These are phyloP conservation scores for Pelvicachromis taeniatus DNA, from an alignment of 2,113 vertebrate genomes.

Conservation along the genomic window DNA sequence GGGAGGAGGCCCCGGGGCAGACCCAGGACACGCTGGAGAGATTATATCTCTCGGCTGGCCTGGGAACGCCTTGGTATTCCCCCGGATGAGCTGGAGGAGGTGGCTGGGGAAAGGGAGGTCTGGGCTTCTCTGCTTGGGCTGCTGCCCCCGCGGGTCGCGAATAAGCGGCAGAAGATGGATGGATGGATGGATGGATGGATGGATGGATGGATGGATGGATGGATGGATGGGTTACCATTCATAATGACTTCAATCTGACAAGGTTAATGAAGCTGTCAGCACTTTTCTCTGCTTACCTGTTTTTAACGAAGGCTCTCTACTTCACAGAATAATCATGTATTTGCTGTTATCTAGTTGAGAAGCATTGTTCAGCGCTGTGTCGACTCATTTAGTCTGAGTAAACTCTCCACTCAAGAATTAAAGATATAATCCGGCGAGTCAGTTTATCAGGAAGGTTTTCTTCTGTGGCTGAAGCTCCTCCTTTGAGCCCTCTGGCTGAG, in stretches of 20 bases:
- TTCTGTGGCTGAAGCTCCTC: background rate
- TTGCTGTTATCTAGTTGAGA: background rate
- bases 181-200: no score
- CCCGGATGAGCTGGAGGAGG: no score
- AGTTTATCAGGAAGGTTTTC: background rate
- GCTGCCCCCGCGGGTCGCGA: no score
- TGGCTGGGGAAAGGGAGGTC: no score
- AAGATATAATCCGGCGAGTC: background rate
- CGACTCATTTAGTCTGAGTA: background rate
- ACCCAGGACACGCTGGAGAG: no score
- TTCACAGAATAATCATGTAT: background rate
- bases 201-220: no score
- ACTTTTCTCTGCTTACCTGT: slow-evolving; percentile 15
- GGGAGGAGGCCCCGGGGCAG: no score
- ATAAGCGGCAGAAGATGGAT: no score
- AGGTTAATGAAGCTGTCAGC: background rate
- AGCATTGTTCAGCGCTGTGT: background rate
- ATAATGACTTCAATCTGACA: background rate
- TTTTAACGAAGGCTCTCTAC: background rate
- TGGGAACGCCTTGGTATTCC: no score
- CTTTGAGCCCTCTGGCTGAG: background rate
- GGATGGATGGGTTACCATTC: background rate
- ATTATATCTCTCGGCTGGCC: no score
- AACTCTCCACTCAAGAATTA: background rate
- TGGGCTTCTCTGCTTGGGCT: no score